Base-by-base conservation (phyloP, 1,140 invertebrate species). In the Diorhabda sublineata region DNA sequence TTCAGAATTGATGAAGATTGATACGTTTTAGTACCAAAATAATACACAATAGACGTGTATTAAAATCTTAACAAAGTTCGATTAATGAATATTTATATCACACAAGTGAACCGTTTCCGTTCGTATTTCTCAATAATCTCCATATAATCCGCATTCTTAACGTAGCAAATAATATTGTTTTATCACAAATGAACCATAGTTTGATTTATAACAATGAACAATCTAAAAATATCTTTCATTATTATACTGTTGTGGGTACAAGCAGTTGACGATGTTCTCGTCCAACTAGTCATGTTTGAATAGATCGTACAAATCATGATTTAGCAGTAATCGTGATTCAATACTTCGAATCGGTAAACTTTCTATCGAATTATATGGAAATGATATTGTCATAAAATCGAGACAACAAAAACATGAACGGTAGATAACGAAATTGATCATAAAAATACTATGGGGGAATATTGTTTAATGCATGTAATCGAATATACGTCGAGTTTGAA, bases 281-380 rank as follows among this genome's bases (percentile, higher is more conserved):
- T 64, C 63, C 43, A 62, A 11, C 61, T 62, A 62, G 61, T 62
- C 61, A 64, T 64, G 63, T 64, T n/a, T 62, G 63, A 57, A 64
- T 64, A 64, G 63, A 64, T 64, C 63, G 45, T 64, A 64, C 63
- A 64, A 64, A 64, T 64, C 63, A 64, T 64, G 63, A 64, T 47
- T 64, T 64, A 43, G 63, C 4, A 45, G 63, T 64, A 64, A 64
- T 64, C 63, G 63, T 64, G 63, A 64, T 64, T 5, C 63, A 45
- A 56, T 56, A 11, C 63, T 64, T 57, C 63, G 63, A 64, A 56
- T 42, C 45, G 45, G 26, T 57, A 57, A 56, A 64, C 9, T 56
- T 57, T 64, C 63, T 43, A 45, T 45, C 8, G 45, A 64, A 64
- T 64, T 47, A 64, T 64, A 64, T 64, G 63, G 63, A 64, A 64